These are phyloP conservation scores for Perdix hodgsoniae DNA, from an alignment of 2,797 vertebrate genomes.

Conservation along the genomic window DNA sequence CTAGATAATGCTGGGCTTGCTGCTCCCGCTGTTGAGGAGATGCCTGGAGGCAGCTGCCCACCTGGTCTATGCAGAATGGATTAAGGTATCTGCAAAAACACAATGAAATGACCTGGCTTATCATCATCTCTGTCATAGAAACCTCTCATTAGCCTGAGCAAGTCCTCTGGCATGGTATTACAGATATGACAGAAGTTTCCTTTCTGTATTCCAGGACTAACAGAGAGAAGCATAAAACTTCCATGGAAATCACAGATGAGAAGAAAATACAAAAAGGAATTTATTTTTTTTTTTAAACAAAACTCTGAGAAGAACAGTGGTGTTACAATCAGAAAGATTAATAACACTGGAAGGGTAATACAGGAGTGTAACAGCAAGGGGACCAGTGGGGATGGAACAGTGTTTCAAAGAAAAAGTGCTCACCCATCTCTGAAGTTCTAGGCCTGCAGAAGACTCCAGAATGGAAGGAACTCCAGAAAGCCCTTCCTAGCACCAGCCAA, in stretches of 20 bases:
- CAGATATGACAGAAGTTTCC: background rate
- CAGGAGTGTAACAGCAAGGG: too few species aligned
- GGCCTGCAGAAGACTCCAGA: too few species aligned
- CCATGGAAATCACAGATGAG: background rate
- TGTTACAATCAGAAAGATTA: too few species aligned
- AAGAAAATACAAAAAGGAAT: background rate
- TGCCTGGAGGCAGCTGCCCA: background rate
- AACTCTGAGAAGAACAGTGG: background rate
- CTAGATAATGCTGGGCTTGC: background rate
- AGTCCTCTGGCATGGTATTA: background rate
- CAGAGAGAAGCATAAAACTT: background rate
- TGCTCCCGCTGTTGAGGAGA: background rate
- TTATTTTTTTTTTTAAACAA: background rate
- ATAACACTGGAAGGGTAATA: too few species aligned
- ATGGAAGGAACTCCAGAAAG: too few species aligned
- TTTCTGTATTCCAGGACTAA: background rate
- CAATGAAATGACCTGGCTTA: background rate
- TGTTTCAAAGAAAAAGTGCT: too few species aligned
- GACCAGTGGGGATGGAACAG: too few species aligned
- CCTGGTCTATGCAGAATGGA: fast-evolving
- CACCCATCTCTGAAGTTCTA: too few species aligned
- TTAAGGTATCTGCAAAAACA: background rate
- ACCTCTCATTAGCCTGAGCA: background rate
- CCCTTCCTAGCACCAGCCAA: too few species aligned
- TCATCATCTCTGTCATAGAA: background rate